These are phyloP conservation scores for Trachelus iudaicus DNA, from an alignment of 2,888 invertebrate species.

Conservation along the genomic window DNA sequence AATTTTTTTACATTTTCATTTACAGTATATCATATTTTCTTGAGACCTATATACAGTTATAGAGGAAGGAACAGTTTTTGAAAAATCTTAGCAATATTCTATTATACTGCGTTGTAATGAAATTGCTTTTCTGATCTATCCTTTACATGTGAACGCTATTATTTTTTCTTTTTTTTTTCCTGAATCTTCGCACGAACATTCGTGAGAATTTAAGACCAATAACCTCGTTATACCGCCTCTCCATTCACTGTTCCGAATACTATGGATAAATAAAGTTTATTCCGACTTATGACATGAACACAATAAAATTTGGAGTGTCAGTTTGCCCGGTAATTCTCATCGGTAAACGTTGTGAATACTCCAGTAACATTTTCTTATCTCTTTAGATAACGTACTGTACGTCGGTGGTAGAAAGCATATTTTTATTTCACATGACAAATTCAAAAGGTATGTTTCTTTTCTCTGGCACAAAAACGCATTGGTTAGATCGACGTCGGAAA, in stretches of 20 bases:
- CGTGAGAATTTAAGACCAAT: conserved; percentile 48
- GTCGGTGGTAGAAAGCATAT: neutral
- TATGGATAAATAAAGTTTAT: conserved; percentile 34
- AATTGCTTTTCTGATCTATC: neutral
- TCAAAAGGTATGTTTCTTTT: neutral
- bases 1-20: too few relatives aligned
- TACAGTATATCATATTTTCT: too few relatives aligned
- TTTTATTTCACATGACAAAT: neutral
- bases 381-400: neutral
- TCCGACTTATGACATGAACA: conserved; percentile 18
- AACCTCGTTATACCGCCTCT: conserved; percentile 50
- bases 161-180: conserved; percentile 47
- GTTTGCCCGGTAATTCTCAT: conserved; percentile 47
- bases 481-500: neutral
- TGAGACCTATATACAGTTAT: too few relatives aligned
- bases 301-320: conserved; percentile 48
- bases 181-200: conserved; percentile 46
- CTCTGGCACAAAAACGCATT: neutral
- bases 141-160: conserved; percentile 18
- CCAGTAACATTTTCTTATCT: neutral
- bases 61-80: too few relatives aligned
- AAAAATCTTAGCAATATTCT: neutral
- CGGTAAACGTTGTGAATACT: conserved; percentile 45
- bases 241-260: conserved; percentile 49
- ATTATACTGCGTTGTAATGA: neutral